phyloP scores from a whole-genome alignment of 2,797 vertebrate species.

The Anabas testudineus region DNA sequence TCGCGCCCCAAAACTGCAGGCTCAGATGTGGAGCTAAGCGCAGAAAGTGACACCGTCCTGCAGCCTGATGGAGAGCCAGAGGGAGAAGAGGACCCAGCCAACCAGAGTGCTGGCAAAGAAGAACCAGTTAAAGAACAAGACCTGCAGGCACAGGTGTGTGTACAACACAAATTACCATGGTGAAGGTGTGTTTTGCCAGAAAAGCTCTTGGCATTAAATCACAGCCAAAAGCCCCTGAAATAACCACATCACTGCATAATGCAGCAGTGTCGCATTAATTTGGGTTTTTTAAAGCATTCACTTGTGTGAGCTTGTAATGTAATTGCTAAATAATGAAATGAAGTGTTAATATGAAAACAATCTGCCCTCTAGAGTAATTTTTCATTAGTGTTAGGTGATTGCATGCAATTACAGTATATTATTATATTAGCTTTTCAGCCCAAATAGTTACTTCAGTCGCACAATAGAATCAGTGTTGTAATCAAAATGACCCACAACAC shows the following conservation, averaged over 20 bases:
- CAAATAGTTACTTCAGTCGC: neutral
- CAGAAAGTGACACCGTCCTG: slow-evolving; percentile 79
- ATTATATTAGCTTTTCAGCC: neutral
- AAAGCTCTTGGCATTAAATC: slow-evolving; percentile 29
- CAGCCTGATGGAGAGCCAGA: slow-evolving; percentile 57
- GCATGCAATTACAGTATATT: neutral
- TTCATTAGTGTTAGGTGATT: neutral
- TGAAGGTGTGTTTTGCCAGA: slow-evolving; percentile 39
- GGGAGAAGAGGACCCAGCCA: slow-evolving; percentile 34
- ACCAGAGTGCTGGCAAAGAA: slow-evolving; percentile 43
- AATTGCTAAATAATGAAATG: neutral
- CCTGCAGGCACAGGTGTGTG: slow-evolving; percentile 82
- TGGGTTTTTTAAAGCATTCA: neutral
- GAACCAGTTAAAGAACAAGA: slow-evolving; percentile 67
- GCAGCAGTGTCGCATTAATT: slow-evolving; percentile 6
- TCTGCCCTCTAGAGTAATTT: neutral
- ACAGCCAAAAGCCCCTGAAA: slow-evolving; percentile 9
- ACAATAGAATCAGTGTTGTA: neutral
- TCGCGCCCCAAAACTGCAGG: slow-evolving; percentile 38
- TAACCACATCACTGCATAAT: slow-evolving; percentile 3
- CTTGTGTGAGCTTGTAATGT: neutral
- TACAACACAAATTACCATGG: slow-evolving; percentile 43
- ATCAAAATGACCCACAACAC: neutral
- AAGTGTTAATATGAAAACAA: neutral
- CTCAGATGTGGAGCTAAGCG: slow-evolving; percentile 84